phyloP scores from a whole-genome alignment of 37 sponge, comb jelly and placozoan genomes.

The Petrosia ficiformis region DNA sequence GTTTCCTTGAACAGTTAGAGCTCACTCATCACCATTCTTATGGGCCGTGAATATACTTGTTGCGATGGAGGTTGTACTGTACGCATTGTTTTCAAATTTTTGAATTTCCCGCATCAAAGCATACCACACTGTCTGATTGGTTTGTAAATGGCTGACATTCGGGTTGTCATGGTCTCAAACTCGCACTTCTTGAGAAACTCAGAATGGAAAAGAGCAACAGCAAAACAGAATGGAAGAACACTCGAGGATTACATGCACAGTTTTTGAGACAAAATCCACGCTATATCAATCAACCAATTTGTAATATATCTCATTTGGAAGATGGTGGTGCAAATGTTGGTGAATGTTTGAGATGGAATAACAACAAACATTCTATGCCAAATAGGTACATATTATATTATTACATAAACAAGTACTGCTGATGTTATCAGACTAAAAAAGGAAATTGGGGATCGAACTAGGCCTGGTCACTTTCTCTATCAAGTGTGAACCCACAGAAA shows the following conservation, averaged over 20 bases:
- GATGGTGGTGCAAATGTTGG: not conserved
- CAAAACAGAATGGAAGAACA: not conserved
- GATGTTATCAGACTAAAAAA: too few relatives aligned
- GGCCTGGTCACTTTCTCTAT: not conserved
- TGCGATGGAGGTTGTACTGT: too few relatives aligned
- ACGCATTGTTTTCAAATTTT: not conserved
- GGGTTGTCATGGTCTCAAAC: not conserved
- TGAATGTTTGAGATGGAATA: slow-evolving; percentile 51
- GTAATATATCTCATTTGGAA: slow-evolving; percentile 18
- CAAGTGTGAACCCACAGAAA: too few relatives aligned
- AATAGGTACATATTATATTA: too few relatives aligned
- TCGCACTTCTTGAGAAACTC: not conserved
- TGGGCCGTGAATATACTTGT: not conserved
- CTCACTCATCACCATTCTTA: not conserved
- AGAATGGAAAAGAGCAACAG: slow-evolving; percentile 5
- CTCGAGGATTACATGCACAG: slow-evolving; percentile 51
- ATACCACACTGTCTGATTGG: not conserved
- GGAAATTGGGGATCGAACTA: too few relatives aligned
- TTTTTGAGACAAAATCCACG: slow-evolving; percentile 72
- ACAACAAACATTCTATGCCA: too few relatives aligned
- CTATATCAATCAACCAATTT: slow-evolving; percentile 71
- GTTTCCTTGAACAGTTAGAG: too few relatives aligned
- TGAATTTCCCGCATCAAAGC: not conserved
- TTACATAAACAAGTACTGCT: too few relatives aligned
- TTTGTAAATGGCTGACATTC: too few relatives aligned